phyloP scores from a whole-genome alignment of 1,140 invertebrate species.

The Drosophila quadrilineata region DNA sequence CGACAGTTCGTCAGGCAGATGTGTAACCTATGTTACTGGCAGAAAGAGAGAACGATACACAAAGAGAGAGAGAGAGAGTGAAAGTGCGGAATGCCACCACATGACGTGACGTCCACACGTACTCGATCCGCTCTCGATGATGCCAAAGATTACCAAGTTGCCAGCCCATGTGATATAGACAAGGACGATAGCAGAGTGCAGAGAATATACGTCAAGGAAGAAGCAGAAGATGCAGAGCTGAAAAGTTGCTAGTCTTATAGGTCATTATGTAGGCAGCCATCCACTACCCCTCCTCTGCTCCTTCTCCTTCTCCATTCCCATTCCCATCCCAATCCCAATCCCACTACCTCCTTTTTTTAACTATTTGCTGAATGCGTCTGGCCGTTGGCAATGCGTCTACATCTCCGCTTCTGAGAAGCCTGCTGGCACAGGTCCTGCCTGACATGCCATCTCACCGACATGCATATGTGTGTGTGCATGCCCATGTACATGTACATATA shows the following conservation, averaged over 20 bases:
- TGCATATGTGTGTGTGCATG: too few species aligned
- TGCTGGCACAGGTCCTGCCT: conserved; percentile 30
- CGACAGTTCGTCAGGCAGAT: too few species aligned
- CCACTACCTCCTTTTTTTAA: background rate
- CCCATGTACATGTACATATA: too few species aligned
- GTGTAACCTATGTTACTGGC: too few species aligned
- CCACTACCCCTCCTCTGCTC: background rate
- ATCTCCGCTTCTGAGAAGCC: conserved; percentile 31
- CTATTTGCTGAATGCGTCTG: too few species aligned
- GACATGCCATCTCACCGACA: too few species aligned
- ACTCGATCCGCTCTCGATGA: conserved; percentile 71
- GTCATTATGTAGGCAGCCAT: conserved; percentile 64
- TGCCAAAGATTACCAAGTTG: conserved; percentile 76
- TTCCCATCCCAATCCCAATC: background rate
- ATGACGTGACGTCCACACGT: conserved; percentile 46
- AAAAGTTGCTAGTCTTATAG: conserved; percentile 54
- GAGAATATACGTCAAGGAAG: background rate
- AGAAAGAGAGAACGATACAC: background rate
- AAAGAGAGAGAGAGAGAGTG: background rate
- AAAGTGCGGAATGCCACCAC: too few species aligned
- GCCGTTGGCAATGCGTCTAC: conserved; percentile 11
- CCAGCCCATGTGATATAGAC: conserved; percentile 55
- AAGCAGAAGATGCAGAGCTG: conserved; percentile 18
- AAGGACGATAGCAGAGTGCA: background rate
- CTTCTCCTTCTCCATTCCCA: background rate